Evolutionary conservation across 37 sponge, comb jelly and placozoan species (phyloP).

Genomic region (Hormiphora californensis): DNA sequence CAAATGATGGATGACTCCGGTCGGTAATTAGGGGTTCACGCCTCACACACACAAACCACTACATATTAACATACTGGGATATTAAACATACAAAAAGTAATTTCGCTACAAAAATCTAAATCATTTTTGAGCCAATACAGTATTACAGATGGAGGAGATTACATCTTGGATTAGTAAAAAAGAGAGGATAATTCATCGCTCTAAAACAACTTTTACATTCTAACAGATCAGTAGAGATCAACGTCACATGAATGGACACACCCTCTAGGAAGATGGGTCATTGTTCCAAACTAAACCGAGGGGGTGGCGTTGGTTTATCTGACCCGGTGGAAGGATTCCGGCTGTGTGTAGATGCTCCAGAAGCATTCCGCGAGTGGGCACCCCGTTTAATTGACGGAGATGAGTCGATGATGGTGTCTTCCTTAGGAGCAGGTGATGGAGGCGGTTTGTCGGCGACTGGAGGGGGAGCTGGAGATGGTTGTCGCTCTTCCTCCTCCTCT

Average conservation of each 20-base stretch:
- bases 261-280: too few species aligned
- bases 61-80: too few species aligned
- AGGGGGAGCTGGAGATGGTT: not conserved
- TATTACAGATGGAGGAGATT: not conserved
- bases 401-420: not conserved
- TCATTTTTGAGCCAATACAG: not conserved
- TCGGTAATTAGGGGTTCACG: too few species aligned
- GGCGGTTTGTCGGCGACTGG: not conserved
- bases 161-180: not conserved
- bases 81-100: not conserved
- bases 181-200: too few species aligned
- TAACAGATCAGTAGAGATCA: too few species aligned
- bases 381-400: not conserved
- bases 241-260: too few species aligned
- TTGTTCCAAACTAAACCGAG: slow-evolving; percentile 18
- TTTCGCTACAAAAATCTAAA: slow-evolving; percentile 32
- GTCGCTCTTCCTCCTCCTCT: not conserved
- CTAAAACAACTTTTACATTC: too few species aligned
- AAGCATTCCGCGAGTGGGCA: slow-evolving; percentile 19
- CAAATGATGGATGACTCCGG: too few species aligned
- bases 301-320: slow-evolving; percentile 25
- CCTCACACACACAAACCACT: too few species aligned
- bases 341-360: not conserved
- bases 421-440: not conserved
- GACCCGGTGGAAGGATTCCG: not conserved